These are phyloP conservation scores for Pandemis cinnamomeana DNA, from an alignment of 2,888 invertebrate genomes.

Conservation along the genomic window DNA sequence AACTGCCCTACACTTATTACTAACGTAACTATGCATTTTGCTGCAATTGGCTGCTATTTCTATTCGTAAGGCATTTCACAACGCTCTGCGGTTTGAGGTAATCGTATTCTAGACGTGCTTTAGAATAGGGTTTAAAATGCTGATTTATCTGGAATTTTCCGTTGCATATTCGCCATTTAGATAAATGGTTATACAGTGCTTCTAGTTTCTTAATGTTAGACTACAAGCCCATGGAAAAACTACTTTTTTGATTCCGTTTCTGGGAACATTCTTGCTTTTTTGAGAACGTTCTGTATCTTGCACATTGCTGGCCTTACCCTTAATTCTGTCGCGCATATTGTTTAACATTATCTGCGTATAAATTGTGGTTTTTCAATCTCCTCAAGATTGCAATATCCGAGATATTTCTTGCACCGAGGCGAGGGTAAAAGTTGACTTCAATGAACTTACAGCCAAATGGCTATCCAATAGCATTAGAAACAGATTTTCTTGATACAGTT, in stretches of 20 bases:
- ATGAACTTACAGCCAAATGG: slow-evolving; percentile 38
- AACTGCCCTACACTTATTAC: neutral
- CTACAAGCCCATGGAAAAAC: too few relatives aligned
- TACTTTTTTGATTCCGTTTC: too few relatives aligned
- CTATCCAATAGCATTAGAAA: slow-evolving; percentile 37
- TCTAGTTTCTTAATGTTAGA: too few relatives aligned
- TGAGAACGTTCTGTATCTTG: too few relatives aligned
- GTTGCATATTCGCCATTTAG: neutral
- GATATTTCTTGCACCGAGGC: slow-evolving; percentile 37
- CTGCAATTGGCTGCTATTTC: slow-evolving; percentile 29
- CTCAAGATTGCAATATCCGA: slow-evolving; percentile 30
- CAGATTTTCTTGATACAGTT: slow-evolving; percentile 35
- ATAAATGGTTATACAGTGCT: neutral
- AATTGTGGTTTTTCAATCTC: slow-evolving; percentile 29
- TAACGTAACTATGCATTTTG: slow-evolving; percentile 17
- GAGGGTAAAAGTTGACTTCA: slow-evolving; percentile 19
- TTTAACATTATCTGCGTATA: too few relatives aligned
- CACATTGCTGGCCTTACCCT: neutral
- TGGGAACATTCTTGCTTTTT: too few relatives aligned
- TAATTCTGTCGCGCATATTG: neutral
- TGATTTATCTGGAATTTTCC: neutral
- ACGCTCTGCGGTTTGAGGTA: slow-evolving; percentile 28
- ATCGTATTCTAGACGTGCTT: slow-evolving; percentile 28
- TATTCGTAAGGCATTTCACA: slow-evolving; percentile 30
- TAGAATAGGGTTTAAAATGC: slow-evolving; percentile 3